Base-by-base conservation (phyloP, 2,888 invertebrate species). In the Aphodius granarius region DNA sequence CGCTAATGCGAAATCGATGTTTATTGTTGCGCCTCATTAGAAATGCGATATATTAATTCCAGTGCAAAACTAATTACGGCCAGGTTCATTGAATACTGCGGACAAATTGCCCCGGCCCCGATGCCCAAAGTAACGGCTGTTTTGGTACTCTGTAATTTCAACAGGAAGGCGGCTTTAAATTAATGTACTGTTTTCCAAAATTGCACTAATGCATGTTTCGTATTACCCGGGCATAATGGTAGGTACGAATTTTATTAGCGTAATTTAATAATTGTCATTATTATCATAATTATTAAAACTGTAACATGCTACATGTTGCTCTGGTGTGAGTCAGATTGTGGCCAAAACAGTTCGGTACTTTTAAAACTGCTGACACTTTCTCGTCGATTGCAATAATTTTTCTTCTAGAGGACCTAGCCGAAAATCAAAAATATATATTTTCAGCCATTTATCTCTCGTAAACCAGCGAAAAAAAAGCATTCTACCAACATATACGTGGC, bases 41-140 rank as follows among this genome's bases (percentile, higher is more conserved):
- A 68, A 68, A 68, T 68, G 68, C 68, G 68, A 68, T 68, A 68
- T 68, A 68, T 68, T 68, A 68, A 68, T 68, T 68, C 68, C 68
- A 22, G 21, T 20, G n/a, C n/a, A 68, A 68, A 21, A 68, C 68
- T 68, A 68, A 68, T 68, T 68, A 68, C 21, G 43, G 43, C 4
- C 43, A 43, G 43, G 43, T 43, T 43, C 43, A 43, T 43, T 43
- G 43, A 43, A 43, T 43, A 43, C 43, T 43, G 43, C 43, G 43
- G 43, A 43, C 43, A 43, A 43, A 43, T 43, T 43, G 43, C 43
- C 43, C 43, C 43, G 43, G 43, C 4, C 43, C 43, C 43, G 43
- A 13, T 3, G 43, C 43, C 23, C 43, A 3, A 43, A 43, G 43
- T 43, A 43, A 43, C 43, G 43, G 9, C 9, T 43, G 43, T 43